Evolutionary conservation across 1,140 invertebrate genomes (phyloP), one percentile per base, ranked within the genome.

Genomic region (Papilio polyxenes): DNA sequence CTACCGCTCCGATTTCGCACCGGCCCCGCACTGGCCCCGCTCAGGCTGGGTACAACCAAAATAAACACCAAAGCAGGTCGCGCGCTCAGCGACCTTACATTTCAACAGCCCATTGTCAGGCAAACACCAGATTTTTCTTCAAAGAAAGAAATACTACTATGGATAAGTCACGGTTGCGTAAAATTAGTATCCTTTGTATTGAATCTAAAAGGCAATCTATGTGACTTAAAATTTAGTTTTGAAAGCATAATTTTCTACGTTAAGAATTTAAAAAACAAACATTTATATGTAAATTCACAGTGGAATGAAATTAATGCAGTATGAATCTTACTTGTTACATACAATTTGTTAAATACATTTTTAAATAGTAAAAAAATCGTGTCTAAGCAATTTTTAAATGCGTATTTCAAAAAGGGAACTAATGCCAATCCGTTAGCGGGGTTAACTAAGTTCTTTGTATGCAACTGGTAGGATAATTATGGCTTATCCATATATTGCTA

Each of bases 101-200:
- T 87, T 90, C 89, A 88, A 88, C 89, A 85, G 83, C 85, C 87
- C 87, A 87, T 86, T 87, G 85, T 87, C 86, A 88, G 83, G 69
- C 83, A 85, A 86, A 87, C 86, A 87, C 20, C 48, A 79, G 59
- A 82, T 85, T 84, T 87, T 87, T 85, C n/a, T 82, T 75, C 65
- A 75, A 62, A 82, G 53, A 13, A 51, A n/a, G 83, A 80, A 83
- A 83, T 84, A 23, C n/a, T 84, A 31, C 31, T 83, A 78, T 89
- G 88, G 89, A 91, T 83, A 82, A 37, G 76, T 11, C 83, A 13
- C 0, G 15, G 10, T 9, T 44, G 17, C 72, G 11, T 75, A 17
- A 44, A 44, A 44, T 44, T 44, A 44, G 11, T 51, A n/a, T 56
- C 3, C 17, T n/a, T 51, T 56, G 17, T 17, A 56, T 56, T 56